Evolutionary conservation across 2,797 vertebrate genomes (phyloP), one percentile per base, ranked within the genome.

Genomic region (Anguilla anguilla): DNA sequence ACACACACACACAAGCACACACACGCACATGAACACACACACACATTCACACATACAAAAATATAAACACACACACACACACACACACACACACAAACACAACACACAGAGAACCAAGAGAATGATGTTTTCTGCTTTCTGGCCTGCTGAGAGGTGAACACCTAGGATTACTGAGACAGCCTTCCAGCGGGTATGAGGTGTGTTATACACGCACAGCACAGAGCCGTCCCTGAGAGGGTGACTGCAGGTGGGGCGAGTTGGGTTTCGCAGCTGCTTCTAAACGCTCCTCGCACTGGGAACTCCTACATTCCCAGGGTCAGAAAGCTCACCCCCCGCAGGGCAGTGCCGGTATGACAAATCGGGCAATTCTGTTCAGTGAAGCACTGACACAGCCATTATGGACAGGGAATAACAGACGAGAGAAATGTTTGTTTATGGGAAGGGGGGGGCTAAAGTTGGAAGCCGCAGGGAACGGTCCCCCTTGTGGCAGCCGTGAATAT

Each of bases 321-420:
- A 74, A 35, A 31, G 69, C 39, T 74, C 74, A n/a, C 49, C 15
- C 31, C 39, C 77, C 59, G 61, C 55, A 85, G 35, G 72, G 59
- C 61, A 39, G 53, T 59, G 57, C 10, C 6, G n/a, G 46, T 51
- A 22, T 1, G 77, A 61, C 17, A 86, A 35, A 15, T 51, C 53
- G 61, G 25, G 17, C 59, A 69, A 81, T 82, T 39, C 77, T 81
- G 85, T 81, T 87, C 84, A 89, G 35, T 86, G 57, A 35, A 64
- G 61, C 39, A 43, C 69, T 79, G 81, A 81, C 19, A 72, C 57
- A 43, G 55, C 88, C 67, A 69, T 28, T 69, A 69, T n/a, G 9
- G 6, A 28, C 17, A 1, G 9, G n/a, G 25, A 69, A 69, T 31
- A 69, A 69, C 67, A 69, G 67, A 69, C 6, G n/a, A 22, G 67